Base-by-base conservation (phyloP, 2,888 invertebrate genomes). In the Ectemnius continuus region DNA sequence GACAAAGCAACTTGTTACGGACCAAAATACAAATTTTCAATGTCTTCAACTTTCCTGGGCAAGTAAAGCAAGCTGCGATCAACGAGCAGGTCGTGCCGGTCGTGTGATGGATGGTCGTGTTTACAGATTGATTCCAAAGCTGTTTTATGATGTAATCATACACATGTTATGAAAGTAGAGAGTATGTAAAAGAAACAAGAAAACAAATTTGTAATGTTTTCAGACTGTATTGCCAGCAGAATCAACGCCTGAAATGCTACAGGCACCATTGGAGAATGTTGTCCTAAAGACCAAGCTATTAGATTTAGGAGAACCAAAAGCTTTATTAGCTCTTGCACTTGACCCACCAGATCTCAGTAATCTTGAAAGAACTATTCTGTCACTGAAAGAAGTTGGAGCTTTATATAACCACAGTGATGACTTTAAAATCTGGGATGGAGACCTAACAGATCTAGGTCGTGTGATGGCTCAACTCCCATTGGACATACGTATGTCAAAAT, bases 21-120 rank as follows among this genome's bases (percentile, higher is more conserved):
- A 98, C 88, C 92, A 93, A 0, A 91, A 92, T 0, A 96, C 97
- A 0, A 97, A 96, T 92, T 97, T 95, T 88, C 94, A 95, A 20
- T 93, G 94, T 60, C 92, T 99, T 59, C 94, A 95, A 84, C 88
- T 98, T 79, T 92, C 93, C 71, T 99, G 98, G 98, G 97, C 98
- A 0, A 96, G 98, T 0, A 95, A 96, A 87, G 94, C 95, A 0
- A 98, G 96, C 91, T 98, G 97, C 87, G 94, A 94, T 36, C 99
- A 99, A 91, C 93, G 99, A 67, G 94, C 95, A 59, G 99, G 99
- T 1, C 94, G 99, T 75, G 96, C 97, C 67, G 99, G 99, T 0
- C 94, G 99, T 81, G 95, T 98, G 6, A 93, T 95, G 68, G 94
- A 95, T 85, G 98, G 97, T 0, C 92, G 97, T 83, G 97, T 97